These are phyloP conservation scores for Antrozous pallidus DNA, from an alignment of 2,797 vertebrate species.

Conservation along the genomic window DNA sequence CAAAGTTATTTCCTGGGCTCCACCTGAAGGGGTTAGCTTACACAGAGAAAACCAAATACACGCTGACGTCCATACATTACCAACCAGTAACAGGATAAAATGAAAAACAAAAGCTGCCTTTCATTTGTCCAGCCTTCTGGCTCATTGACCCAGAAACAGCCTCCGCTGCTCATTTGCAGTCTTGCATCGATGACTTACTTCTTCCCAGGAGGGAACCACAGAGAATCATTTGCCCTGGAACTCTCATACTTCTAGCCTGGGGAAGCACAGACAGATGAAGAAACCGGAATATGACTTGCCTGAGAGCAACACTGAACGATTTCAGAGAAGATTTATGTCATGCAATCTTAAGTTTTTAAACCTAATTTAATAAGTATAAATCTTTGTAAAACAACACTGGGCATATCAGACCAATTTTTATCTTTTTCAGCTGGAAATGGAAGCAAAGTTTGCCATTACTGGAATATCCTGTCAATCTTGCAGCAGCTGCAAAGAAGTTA, in stretches of 20 bases:
- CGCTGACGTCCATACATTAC: neutral
- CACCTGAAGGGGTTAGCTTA: neutral
- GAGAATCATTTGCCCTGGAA: slow-evolving; percentile 15
- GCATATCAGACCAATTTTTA: neutral
- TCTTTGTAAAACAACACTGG: slow-evolving; percentile 37
- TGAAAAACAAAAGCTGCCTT: slow-evolving; percentile 19
- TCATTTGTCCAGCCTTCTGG: slow-evolving; percentile 21
- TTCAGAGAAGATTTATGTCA: slow-evolving; percentile 27
- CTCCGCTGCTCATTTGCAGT: neutral
- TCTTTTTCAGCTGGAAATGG: slow-evolving; percentile 24
- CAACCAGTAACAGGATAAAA: neutral
- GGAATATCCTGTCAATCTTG: neutral
- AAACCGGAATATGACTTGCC: slow-evolving; percentile 9
- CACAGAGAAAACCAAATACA: slow-evolving; percentile 26
- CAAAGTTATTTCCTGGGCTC: neutral
- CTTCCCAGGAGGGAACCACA: slow-evolving; percentile 1
- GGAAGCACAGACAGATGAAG: slow-evolving; percentile 28
- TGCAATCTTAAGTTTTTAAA: neutral
- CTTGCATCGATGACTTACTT: neutral
- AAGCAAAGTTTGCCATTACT: neutral
- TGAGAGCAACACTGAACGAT: slow-evolving; percentile 2
- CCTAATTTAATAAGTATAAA: slow-evolving; percentile 23
- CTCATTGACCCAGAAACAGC: neutral
- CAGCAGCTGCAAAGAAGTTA: neutral
- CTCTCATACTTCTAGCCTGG: neutral